Evolutionary conservation across 2,888 invertebrate species (phyloP), one percentile per base, ranked within the genome.

Genomic region (Ochlodes sylvanus): DNA sequence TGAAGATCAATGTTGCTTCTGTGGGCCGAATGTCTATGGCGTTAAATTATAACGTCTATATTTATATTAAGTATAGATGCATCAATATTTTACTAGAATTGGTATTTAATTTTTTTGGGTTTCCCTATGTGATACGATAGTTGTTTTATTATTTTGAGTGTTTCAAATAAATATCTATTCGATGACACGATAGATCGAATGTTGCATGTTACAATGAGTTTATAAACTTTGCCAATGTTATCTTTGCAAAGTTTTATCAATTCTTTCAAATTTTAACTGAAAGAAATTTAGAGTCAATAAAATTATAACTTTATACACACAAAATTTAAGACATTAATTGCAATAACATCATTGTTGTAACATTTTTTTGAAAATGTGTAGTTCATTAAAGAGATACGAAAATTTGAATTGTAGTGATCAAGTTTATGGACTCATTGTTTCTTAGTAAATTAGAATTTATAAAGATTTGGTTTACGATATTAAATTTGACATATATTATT

Each of bases 1-100:
- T 77, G 78, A 82, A 42, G 55, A 79, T 92, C 86, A 80, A 79
- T 92, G 90, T 91, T 84, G 92, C 92, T 92, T 92, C 77, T 90
- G 89, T 92, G 85, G 82, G 84, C 87, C 81, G 81, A 84, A 80
- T 85, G 81, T 85, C 79, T 73, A 78, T 83, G 84, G 86, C 86
- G 81, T 88, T 82, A 65, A 66, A 66, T 42, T 42, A 54, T 15
- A 44, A 67, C n/a, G 57, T 70, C 50, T 58, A 69, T 67, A 70
- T 73, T 57, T 71, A 68, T 55, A 60, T 63, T 42, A 41, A 19
- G 10, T 67, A 66, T 74, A 74, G 71, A 70, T 72, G 70, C 71
- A 61, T 67, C 55, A n/a, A 19, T 55, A 47, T 61, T 55, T 56
- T 47, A 38, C 14, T 67, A 62, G 67, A 56, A 56, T 67, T 62